Base-by-base conservation (phyloP, 2,888 invertebrate genomes). In the Pachymerium ferrugineum region DNA sequence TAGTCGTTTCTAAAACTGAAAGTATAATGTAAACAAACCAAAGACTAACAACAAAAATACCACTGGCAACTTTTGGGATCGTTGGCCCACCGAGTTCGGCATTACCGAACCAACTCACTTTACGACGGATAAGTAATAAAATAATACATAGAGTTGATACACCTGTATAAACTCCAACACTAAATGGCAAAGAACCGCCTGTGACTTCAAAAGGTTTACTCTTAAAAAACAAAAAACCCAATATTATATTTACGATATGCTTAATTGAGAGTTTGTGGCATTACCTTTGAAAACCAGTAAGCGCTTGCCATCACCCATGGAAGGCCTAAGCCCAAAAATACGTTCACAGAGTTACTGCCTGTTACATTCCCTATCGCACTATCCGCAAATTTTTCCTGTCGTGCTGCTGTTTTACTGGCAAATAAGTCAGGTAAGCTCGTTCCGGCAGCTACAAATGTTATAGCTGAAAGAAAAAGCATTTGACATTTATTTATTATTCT, bases 341-440 rank as follows among this genome's bases (percentile, higher is more conserved):
- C 87, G 79, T 88, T 88, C 29, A 88, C 87, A 5, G 87, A 86
- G 78, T 88, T 88, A 77, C 86, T 86, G 54, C 87, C 87, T 30
- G 87, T 87, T n/a, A 88, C 85, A 78, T 88, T 88, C 22, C 87
- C 87, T 30, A 88, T 83, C 1, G 87, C 86, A 77, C 86, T 87
- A 79, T 88, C 88, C 1, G 88, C 88, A 72, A 83, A 81, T 76
- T 84, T 84, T 78, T 88, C 87, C 79, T 83, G 81, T 19, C 79
- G 77, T 1, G 87, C 87, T 0, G 87, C 87, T 31, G 85, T 82
- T 78, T 85, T 84, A 73, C 86, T 86, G 22, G 87, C 88, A 79
- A 88, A 87, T 3, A 86, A 84, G 79, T 88, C 88, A 0, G 87
- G 87, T 73, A 87, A 82, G 67, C 85, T 85, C 3, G 87, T 86